Conservation (phyloP, 2,797 vertebrate species). For the Notolepis coatsorum region DNA sequence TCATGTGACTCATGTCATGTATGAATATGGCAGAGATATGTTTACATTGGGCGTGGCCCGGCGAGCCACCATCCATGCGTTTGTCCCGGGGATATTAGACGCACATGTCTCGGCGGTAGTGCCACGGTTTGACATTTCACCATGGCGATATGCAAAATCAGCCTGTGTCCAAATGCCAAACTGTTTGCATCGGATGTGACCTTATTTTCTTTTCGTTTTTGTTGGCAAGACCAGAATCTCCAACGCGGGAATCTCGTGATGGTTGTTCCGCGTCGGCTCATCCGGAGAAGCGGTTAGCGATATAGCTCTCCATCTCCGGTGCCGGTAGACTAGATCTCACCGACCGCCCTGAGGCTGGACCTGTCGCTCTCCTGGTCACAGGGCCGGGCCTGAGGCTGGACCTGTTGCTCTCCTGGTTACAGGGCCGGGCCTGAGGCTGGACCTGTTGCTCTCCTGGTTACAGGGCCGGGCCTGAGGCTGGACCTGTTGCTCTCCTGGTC, state of each 20-base stretch:
- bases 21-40: constrained; percentile 61
- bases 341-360: constrained; percentile 17
- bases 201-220: neutral
- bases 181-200: constrained; percentile 8
- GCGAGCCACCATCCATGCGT: constrained; percentile 51
- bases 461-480: constrained; percentile 20
- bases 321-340: neutral
- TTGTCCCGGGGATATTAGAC: constrained; percentile 54
- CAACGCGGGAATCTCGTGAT: neutral
- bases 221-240: constrained; percentile 6
- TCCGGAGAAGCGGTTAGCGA: too few species aligned
- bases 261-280: too few species aligned
- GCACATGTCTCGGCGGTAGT: constrained; percentile 5
- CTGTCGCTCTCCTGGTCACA: neutral
- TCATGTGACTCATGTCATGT: constrained; percentile 61
- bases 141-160: constrained; percentile 57
- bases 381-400: constrained; percentile 20
- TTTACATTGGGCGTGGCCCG: constrained; percentile 74
- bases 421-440: constrained; percentile 16
- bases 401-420: constrained; percentile 1
- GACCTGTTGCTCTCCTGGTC: neutral
- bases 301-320: constrained; percentile 3
- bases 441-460: constrained; percentile 2
- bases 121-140: constrained; percentile 48
- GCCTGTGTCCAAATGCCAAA: neutral